phyloP scores from a whole-genome alignment of 2,113 vertebrate species.

The Heteronetta atricapilla region DNA sequence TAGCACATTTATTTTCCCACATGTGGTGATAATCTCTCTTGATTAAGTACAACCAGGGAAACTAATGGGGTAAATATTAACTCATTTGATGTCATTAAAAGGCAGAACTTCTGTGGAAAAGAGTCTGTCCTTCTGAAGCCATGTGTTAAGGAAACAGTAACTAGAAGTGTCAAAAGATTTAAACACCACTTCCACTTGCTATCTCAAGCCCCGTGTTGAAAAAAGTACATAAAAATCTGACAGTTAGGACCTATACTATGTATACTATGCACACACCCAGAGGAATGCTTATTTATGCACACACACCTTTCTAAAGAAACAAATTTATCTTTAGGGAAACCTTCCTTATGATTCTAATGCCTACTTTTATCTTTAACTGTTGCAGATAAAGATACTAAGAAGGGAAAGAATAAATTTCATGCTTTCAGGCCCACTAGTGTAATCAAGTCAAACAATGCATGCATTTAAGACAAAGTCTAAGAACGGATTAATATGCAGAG shows the following conservation, averaged over 20 bases:
- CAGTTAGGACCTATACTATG: too few species aligned
- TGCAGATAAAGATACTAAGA: neutral
- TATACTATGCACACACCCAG: rapidly evolving
- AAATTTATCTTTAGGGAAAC: neutral
- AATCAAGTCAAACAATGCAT: neutral
- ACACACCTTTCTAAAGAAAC: neutral
- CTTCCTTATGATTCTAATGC: neutral
- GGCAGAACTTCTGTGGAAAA: neutral
- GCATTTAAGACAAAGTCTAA: neutral
- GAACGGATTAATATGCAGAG: constrained; percentile 19
- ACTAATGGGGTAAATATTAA: neutral
- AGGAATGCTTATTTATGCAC: neutral
- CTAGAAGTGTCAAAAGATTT: neutral
- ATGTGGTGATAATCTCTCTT: neutral
- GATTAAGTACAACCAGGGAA: neutral
- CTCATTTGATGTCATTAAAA: neutral
- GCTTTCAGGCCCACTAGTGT: neutral
- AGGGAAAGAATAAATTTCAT: neutral
- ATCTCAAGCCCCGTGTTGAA: neutral
- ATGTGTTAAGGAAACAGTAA: neutral
- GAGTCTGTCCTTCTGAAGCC: neutral
- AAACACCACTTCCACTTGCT: neutral
- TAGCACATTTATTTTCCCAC: neutral
- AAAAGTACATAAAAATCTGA: neutral
- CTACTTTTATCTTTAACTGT: neutral